These are phyloP conservation scores for Cyrtodaria siliqua DNA, from an alignment of 2,888 invertebrate genomes.

Conservation along the genomic window DNA sequence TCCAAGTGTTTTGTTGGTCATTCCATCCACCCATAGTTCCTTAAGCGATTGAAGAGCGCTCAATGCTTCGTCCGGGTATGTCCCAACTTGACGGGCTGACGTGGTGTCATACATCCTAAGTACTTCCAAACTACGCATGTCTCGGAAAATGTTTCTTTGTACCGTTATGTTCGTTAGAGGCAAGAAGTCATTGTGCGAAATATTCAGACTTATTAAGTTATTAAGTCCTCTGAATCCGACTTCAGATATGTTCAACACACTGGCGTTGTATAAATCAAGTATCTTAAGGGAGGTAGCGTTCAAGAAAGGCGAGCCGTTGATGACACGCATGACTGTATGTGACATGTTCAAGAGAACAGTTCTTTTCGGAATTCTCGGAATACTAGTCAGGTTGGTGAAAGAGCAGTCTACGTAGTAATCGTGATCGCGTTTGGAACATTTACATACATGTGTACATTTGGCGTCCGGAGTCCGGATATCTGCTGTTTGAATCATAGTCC, in stretches of 20 bases:
- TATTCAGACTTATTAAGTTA: constrained; percentile 21
- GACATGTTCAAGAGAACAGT: constrained; percentile 14
- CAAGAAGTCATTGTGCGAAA: constrained; percentile 26
- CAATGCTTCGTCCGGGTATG: constrained; percentile 32
- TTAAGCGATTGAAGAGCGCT: constrained; percentile 4
- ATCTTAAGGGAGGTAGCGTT: background rate
- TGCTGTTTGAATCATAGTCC: too few relatives aligned
- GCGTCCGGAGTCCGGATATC: too few relatives aligned
- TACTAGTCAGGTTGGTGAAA: constrained; percentile 2
- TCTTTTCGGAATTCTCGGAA: constrained; percentile 5
- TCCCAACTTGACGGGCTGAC: background rate
- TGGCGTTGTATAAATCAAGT: constrained; percentile 15
- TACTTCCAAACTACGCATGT: constrained; percentile 9
- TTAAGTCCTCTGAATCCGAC: constrained; percentile 15
- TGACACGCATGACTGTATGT: background rate
- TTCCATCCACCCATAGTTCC: constrained; percentile 42
- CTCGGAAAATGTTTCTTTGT: constrained; percentile 6
- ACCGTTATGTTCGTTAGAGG: constrained; percentile 34
- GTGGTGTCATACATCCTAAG: constrained; percentile 41
- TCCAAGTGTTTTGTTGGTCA: constrained; percentile 34
- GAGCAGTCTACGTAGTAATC: constrained; percentile 14
- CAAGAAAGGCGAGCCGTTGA: background rate
- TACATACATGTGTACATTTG: constrained; percentile 9
- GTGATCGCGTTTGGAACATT: background rate
- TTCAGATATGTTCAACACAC: background rate